Conservation (phyloP, 1,140 invertebrate genomes). For the Euwallacea similis region DNA sequence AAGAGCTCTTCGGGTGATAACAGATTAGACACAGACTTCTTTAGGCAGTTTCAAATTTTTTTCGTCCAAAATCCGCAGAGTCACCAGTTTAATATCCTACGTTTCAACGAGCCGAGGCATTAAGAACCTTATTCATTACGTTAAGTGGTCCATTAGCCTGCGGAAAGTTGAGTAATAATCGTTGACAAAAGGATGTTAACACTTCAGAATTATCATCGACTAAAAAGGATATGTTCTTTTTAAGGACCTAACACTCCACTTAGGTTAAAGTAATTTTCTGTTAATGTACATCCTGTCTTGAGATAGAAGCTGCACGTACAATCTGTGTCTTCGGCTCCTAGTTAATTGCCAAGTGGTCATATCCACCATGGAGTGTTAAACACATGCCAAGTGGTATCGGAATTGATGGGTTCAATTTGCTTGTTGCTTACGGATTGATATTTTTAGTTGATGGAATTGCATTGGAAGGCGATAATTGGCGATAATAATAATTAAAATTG, state of each 20-base stretch:
- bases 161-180: constrained; percentile 13
- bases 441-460: background rate
- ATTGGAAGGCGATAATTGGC: too few species aligned
- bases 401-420: constrained; percentile 9
- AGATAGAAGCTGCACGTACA: constrained; percentile 10
- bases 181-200: constrained; percentile 26
- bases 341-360: constrained; percentile 20
- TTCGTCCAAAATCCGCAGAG: too few species aligned
- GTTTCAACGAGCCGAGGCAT: background rate
- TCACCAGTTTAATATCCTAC: background rate
- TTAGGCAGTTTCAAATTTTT: too few species aligned
- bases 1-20: too few species aligned
- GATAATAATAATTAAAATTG: too few species aligned
- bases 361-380: constrained; percentile 17
- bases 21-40: too few species aligned
- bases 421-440: background rate
- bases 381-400: constrained; percentile 18
- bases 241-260: constrained; percentile 26
- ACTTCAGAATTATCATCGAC: constrained; percentile 19
- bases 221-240: constrained; percentile 26
- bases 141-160: constrained; percentile 17
- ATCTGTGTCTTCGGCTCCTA: constrained; percentile 14
- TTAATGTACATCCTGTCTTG: constrained; percentile 23
- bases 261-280: constrained; percentile 22
- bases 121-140: constrained; percentile 18